Conservation (phyloP, 2,113 vertebrate genomes). For the Tachysurus fulvidraco region DNA sequence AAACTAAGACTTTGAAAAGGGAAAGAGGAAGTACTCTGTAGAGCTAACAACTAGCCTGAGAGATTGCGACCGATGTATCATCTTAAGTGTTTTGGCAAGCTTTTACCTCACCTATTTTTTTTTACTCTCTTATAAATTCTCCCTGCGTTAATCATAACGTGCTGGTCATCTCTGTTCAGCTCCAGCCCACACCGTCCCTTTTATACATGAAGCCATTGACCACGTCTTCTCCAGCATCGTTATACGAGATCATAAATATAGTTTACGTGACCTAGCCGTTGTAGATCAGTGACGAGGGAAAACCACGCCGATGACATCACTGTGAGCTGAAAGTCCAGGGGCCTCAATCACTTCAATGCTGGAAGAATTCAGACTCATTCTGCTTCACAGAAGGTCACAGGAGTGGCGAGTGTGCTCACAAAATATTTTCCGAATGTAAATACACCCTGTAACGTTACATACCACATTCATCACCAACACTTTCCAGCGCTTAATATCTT, state of each 20-base stretch:
- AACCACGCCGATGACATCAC: slow-evolving; percentile 19
- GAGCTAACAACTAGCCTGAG: not conserved
- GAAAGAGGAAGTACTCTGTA: not conserved
- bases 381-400: not conserved
- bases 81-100: not conserved
- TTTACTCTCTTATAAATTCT: not conserved
- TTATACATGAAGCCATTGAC: not conserved
- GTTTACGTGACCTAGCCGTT: slow-evolving; percentile 30
- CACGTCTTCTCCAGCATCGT: slow-evolving; percentile 3
- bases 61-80: not conserved
- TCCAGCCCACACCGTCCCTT: not conserved
- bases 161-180: not conserved
- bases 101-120: not conserved
- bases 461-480: not conserved
- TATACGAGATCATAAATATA: slow-evolving; percentile 7
- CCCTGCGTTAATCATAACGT: not conserved
- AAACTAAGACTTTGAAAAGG: slow-evolving; percentile 20
- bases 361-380: not conserved
- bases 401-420: not conserved
- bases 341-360: not conserved
- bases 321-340: not conserved
- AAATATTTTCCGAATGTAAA: slow-evolving; percentile 6
- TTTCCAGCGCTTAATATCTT: not conserved
- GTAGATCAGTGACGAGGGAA: not conserved
- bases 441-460: not conserved